Evolutionary conservation across 2,888 invertebrate genomes (phyloP).

Genomic region (Corythucha ciliata): DNA sequence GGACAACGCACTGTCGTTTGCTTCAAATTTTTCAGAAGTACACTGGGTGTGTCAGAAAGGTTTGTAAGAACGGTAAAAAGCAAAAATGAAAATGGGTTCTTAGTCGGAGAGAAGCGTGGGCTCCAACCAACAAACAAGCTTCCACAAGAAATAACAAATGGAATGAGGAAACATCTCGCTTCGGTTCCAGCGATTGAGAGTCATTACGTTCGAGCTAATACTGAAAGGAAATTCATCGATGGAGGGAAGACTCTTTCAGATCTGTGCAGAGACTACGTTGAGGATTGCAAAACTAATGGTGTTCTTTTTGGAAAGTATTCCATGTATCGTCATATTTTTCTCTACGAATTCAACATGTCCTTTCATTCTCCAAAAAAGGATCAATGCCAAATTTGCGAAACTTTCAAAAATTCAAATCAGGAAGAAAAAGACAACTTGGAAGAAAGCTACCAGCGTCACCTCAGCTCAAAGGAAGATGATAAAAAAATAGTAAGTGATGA

Average conservation of each 20-base stretch:
- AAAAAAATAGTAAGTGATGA: background rate
- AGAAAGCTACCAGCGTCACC: background rate
- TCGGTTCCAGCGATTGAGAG: background rate
- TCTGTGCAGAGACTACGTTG: background rate
- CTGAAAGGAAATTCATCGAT: conserved; percentile 3
- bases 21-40: no score
- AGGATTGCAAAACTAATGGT: background rate
- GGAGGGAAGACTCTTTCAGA: background rate
- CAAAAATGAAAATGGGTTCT: background rate
- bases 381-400: background rate
- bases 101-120: background rate
- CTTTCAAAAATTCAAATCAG: background rate
- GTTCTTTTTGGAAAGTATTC: background rate
- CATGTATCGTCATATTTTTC: background rate
- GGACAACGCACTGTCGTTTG: no score
- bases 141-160: background rate
- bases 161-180: background rate
- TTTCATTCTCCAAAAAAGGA: background rate
- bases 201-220: conserved; percentile 1
- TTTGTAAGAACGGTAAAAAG: background rate
- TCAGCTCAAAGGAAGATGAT: background rate
- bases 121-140: background rate
- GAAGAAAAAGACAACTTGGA: background rate
- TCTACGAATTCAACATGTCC: background rate
- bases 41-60: no score